Conservation (phyloP, 2,888 invertebrate species). For the Lithophane socia region DNA sequence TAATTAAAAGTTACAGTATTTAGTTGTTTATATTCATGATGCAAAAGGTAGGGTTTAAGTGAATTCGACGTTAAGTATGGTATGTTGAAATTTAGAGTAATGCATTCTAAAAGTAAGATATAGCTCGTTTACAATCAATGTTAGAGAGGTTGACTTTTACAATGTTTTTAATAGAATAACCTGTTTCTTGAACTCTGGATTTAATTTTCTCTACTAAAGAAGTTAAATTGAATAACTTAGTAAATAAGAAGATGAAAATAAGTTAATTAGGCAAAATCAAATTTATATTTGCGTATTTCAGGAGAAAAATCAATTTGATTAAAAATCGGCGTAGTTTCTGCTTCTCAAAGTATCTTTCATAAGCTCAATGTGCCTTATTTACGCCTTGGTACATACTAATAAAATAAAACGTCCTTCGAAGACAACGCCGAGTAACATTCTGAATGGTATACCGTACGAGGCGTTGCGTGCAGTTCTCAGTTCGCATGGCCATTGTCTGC, state of each 20-base stretch:
- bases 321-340: background rate
- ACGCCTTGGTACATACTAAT: background rate
- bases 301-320: too few relatives aligned
- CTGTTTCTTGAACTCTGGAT: background rate
- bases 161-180: too few relatives aligned
- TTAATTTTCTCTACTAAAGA: background rate
- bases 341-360: background rate
- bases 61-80: background rate
- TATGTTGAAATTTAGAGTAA: too few relatives aligned
- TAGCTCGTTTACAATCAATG: background rate
- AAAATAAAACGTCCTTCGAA: background rate
- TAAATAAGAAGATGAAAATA: background rate
- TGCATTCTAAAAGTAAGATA: too few relatives aligned
- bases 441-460: slow-evolving; percentile 1
- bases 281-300: background rate
- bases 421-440: slow-evolving; percentile 12
- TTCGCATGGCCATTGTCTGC: slow-evolving; percentile 37
- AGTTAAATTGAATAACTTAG: background rate
- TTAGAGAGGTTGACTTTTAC: background rate
- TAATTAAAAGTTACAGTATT: slow-evolving; percentile 62
- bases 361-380: background rate
- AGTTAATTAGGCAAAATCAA: background rate
- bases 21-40: slow-evolving; percentile 52
- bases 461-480: slow-evolving; percentile 40
- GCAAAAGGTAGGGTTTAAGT: slow-evolving; percentile 29